Conservation (phyloP, 2,888 invertebrate genomes). For the Aromia moschata region DNA sequence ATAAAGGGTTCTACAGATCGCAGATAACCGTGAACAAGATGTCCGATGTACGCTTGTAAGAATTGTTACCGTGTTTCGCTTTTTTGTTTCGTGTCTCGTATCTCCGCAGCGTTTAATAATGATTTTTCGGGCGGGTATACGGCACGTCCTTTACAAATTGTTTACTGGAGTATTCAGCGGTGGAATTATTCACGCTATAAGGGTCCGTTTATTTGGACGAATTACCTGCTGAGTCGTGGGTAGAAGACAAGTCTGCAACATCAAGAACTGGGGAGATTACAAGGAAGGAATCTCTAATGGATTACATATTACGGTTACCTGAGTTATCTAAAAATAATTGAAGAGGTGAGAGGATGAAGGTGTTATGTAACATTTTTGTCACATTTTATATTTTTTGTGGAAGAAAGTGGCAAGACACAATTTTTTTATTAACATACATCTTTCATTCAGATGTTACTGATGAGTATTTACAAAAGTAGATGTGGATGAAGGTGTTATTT, state of each 20-base stretch:
- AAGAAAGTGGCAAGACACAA: background rate
- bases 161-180: constrained; percentile 15
- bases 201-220: background rate
- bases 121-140: constrained; percentile 7
- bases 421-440: constrained; percentile 4
- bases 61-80: constrained; percentile 4
- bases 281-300: no score
- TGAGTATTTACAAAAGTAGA: constrained; percentile 1
- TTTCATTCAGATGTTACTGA: background rate
- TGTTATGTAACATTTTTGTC: constrained; percentile 9
- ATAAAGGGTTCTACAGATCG: constrained; percentile 48
- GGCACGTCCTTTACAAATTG: constrained; percentile 12
- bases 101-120: constrained; percentile 10
- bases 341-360: constrained; percentile 6
- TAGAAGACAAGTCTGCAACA: no score
- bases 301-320: no score
- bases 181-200: background rate
- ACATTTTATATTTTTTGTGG: constrained; percentile 2
- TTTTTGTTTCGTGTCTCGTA: constrained; percentile 12
- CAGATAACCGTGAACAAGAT: constrained; percentile 48
- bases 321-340: no score
- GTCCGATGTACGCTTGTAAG: constrained; percentile 25
- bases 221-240: constrained; percentile 13
- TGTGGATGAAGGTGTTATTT: constrained; percentile 1
- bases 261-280: no score